These are phyloP conservation scores for Hirtodrosophila duncani DNA, from an alignment of 2,888 invertebrate genomes.

Conservation along the genomic window DNA sequence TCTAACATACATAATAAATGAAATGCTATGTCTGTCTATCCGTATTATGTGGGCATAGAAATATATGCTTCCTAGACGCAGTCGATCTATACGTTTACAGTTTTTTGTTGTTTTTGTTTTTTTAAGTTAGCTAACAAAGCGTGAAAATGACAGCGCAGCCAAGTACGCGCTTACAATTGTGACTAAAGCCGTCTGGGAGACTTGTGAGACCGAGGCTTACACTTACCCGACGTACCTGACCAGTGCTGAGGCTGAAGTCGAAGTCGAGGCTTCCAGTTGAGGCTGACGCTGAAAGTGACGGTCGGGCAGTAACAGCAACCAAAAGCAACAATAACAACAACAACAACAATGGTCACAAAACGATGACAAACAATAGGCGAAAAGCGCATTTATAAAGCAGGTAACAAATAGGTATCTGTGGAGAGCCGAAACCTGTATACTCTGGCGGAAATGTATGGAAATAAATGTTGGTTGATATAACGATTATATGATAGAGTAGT, in stretches of 20 bases:
- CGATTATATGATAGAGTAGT: too few relatives aligned
- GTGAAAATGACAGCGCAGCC: constrained; percentile 68
- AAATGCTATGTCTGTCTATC: constrained; percentile 18
- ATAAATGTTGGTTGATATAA: too few relatives aligned
- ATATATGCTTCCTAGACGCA: constrained; percentile 41
- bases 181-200: too few relatives aligned
- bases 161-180: too few relatives aligned
- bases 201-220: too few relatives aligned
- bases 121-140: constrained; percentile 67
- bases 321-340: constrained; percentile 41
- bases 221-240: background rate
- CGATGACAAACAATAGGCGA: constrained; percentile 60
- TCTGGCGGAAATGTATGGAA: too few relatives aligned
- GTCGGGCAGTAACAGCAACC: constrained; percentile 37
- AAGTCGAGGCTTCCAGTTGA: constrained; percentile 23
- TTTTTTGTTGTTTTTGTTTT: too few relatives aligned
- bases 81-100: too few relatives aligned
- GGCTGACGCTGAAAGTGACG: constrained; percentile 39
- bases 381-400: constrained; percentile 26
- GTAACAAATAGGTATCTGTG: too few relatives aligned
- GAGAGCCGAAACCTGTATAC: too few relatives aligned
- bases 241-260: constrained; percentile 14
- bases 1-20: constrained; percentile 65
- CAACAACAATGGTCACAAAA: constrained; percentile 64
- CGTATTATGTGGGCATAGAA: too few relatives aligned